Evolutionary conservation across 2,888 invertebrate genomes (phyloP).

Genomic region (Tenthredo amoena): DNA sequence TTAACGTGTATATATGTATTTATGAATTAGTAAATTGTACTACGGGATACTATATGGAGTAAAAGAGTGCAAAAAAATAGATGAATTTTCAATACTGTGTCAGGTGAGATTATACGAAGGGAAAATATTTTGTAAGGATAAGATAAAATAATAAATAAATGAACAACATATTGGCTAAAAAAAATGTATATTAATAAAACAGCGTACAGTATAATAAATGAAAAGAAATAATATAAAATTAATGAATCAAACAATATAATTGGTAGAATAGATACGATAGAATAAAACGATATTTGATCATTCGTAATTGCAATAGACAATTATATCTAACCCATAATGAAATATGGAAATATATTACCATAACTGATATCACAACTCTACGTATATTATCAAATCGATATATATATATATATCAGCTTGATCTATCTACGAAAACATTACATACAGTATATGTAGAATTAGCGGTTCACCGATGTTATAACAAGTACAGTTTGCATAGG

Average conservation of each 20-base stretch:
- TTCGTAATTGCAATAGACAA: not conserved
- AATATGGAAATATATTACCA: not conserved
- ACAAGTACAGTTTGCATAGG: not conserved
- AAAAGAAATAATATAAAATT: conserved; percentile 26
- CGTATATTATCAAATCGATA: not conserved
- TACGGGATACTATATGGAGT: not conserved
- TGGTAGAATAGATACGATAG: not conserved
- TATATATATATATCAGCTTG: not conserved
- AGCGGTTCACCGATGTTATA: not conserved
- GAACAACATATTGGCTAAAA: not conserved
- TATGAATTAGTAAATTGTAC: not conserved
- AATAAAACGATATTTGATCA: not conserved
- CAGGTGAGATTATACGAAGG: not conserved
- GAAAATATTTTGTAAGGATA: conserved; percentile 6
- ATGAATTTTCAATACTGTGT: not conserved
- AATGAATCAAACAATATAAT: conserved; percentile 17
- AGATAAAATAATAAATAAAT: not conserved
- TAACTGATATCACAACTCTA: conserved; percentile 10
- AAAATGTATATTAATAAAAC: conserved; percentile 34
- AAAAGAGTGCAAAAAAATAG: not conserved
- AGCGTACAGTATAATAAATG: conserved; percentile 23
- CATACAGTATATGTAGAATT: not conserved
- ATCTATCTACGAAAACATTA: not conserved
- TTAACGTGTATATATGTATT: not conserved
- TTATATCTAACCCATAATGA: not conserved